These are phyloP conservation scores for Platysternon megacephalum DNA, from an alignment of 2,113 vertebrate species.

Conservation along the genomic window DNA sequence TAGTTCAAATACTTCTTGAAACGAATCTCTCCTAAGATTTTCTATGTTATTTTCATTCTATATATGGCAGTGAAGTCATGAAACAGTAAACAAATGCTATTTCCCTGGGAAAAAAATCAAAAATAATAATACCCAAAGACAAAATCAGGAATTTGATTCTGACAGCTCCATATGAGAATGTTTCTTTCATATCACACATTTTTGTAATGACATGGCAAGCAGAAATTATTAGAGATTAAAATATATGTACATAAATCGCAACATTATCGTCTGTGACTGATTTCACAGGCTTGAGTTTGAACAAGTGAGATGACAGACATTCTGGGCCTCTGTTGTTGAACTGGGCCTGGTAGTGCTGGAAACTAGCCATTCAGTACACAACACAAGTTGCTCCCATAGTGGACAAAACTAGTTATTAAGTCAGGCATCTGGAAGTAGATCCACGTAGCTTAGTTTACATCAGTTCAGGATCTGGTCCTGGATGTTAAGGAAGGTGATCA, in stretches of 20 bases:
- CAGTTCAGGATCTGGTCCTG: neutral
- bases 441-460: neutral
- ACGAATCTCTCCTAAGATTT: neutral
- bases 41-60: constrained; percentile 12
- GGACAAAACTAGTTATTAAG: neutral
- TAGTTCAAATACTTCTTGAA: constrained; percentile 1
- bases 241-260: constrained; percentile 41
- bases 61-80: neutral
- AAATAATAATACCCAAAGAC: constrained; percentile 46
- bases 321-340: neutral
- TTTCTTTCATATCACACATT: constrained; percentile 58
- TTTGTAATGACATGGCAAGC: constrained; percentile 58
- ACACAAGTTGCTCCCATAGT: neutral
- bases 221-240: constrained; percentile 58
- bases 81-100: neutral
- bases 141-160: constrained; percentile 48
- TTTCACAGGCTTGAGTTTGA: constrained; percentile 52
- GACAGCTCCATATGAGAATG: constrained; percentile 52
- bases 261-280: constrained; percentile 20
- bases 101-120: constrained; percentile 36
- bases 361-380: neutral
- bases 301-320: constrained; percentile 46
- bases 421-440: constrained; percentile 5
- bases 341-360: constrained; percentile 46
- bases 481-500: neutral